Evolutionary conservation across 2,888 invertebrate species (phyloP).

Genomic region (Idaea dimidiata): DNA sequence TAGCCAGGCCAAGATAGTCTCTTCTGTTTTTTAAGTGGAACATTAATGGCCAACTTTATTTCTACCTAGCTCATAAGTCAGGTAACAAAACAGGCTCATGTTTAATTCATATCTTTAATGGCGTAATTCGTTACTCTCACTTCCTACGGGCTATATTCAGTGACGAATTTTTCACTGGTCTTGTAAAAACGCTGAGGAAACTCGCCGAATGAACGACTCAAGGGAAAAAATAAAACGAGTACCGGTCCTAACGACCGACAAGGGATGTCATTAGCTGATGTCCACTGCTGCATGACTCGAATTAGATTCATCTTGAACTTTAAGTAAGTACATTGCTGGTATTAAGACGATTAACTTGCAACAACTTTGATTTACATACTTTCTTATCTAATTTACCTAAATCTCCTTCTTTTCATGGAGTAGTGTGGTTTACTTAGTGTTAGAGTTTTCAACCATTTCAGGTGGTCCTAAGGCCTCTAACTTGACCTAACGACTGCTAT

Average conservation of each 20-base stretch:
- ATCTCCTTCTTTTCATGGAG: too few relatives aligned
- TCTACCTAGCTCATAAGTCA: not conserved
- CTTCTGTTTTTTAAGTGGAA: not conserved
- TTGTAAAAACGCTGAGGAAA: slow-evolving; percentile 46
- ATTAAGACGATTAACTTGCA: not conserved
- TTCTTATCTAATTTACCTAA: too few relatives aligned
- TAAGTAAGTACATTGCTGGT: slow-evolving; percentile 26
- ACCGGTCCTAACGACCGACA: slow-evolving; percentile 62
- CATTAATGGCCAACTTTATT: not conserved
- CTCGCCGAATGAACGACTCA: slow-evolving; percentile 64
- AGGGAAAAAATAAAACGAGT: slow-evolving; percentile 68
- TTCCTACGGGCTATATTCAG: slow-evolving; percentile 11
- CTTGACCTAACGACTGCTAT: too few relatives aligned
- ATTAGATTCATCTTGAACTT: slow-evolving; percentile 45
- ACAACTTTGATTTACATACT: not conserved
- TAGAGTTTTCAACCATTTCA: too few relatives aligned
- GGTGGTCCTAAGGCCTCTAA: too few relatives aligned
- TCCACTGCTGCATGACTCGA: slow-evolving; percentile 63
- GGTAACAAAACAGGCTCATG: not conserved
- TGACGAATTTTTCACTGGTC: slow-evolving; percentile 40
- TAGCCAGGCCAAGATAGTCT: too few relatives aligned
- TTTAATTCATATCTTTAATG: slow-evolving; percentile 1
- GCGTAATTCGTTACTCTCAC: slow-evolving; percentile 17
- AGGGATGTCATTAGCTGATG: slow-evolving; percentile 70
- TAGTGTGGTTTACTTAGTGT: too few relatives aligned